phyloP scores from a whole-genome alignment of 2,888 invertebrate species.

The Lycaena phlaeas region DNA sequence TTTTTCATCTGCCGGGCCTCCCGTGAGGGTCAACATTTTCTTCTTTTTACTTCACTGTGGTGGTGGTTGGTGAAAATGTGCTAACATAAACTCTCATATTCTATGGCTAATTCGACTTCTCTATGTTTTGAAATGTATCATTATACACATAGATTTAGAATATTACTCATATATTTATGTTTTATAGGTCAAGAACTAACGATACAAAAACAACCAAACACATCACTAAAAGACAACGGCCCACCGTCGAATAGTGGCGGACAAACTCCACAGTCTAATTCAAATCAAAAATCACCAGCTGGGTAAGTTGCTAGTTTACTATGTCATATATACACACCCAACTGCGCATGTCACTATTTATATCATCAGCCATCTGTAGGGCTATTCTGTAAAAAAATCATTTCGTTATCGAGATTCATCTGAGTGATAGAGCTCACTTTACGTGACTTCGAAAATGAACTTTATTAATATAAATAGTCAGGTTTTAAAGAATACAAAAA shows the following conservation, averaged over 20 bases:
- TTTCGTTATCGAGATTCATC: too few relatives aligned
- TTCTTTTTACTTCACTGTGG: slow-evolving; percentile 46
- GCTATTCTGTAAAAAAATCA: too few relatives aligned
- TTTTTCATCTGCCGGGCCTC: too few relatives aligned
- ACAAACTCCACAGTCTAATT: slow-evolving; percentile 63
- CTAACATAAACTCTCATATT: slow-evolving; percentile 66
- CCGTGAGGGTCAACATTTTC: too few relatives aligned
- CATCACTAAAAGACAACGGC: slow-evolving; percentile 85
- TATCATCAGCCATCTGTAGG: too few relatives aligned
- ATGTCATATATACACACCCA: too few relatives aligned
- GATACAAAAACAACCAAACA: slow-evolving; percentile 96
- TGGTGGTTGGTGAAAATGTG: slow-evolving; percentile 74
- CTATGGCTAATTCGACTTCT: slow-evolving; percentile 69
- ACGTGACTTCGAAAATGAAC: too few relatives aligned
- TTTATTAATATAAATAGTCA: too few relatives aligned
- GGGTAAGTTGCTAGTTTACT: too few relatives aligned
- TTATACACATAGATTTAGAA: slow-evolving; percentile 9
- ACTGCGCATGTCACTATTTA: too few relatives aligned
- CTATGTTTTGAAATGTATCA: slow-evolving; percentile 18
- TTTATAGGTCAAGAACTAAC: slow-evolving; percentile 87
- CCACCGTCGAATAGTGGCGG: slow-evolving; percentile 62
- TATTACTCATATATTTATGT: slow-evolving; percentile 15
- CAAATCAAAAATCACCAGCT: slow-evolving; percentile 77
- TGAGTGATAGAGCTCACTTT: too few relatives aligned
- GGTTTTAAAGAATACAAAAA: too few relatives aligned